These are phyloP conservation scores for Eilema caniola DNA, from an alignment of 2,888 invertebrate genomes.

Conservation along the genomic window DNA sequence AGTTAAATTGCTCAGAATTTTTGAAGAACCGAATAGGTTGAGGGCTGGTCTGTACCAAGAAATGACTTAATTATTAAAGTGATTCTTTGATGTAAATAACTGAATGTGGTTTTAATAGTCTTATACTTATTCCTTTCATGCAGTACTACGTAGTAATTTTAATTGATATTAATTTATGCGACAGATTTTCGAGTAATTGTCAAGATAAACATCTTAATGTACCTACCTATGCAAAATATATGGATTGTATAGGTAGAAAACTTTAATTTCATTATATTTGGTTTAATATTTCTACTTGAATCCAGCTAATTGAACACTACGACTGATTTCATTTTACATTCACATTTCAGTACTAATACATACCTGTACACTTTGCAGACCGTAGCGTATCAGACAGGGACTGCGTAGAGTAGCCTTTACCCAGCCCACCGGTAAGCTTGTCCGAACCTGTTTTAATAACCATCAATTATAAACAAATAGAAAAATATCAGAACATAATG, in stretches of 20 bases:
- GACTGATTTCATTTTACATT: too few relatives aligned
- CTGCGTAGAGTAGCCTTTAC: slow-evolving; percentile 79
- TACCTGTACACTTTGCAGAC: slow-evolving; percentile 81
- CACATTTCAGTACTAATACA: slow-evolving; percentile 55
- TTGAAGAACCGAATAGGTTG: slow-evolving; percentile 7
- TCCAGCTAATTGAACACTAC: background rate
- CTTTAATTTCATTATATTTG: background rate
- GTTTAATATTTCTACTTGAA: background rate
- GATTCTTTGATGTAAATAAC: slow-evolving; percentile 6
- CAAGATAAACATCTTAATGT: too few relatives aligned
- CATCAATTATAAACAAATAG: slow-evolving; percentile 16
- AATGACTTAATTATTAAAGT: slow-evolving; percentile 10
- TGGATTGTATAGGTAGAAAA: too few relatives aligned
- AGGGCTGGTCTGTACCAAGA: background rate
- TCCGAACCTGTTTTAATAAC: slow-evolving; percentile 70
- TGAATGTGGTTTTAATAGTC: background rate
- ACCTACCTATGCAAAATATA: too few relatives aligned
- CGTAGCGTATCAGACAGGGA: slow-evolving; percentile 81
- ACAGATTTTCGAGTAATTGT: too few relatives aligned
- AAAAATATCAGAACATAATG: background rate
- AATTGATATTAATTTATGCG: too few relatives aligned
- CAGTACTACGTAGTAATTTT: too few relatives aligned
- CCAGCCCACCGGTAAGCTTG: slow-evolving; percentile 74
- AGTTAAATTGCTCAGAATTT: slow-evolving; percentile 48
- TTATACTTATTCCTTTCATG: too few relatives aligned